Conservation (phyloP, 2,888 invertebrate species). For the Netelia inedita region DNA sequence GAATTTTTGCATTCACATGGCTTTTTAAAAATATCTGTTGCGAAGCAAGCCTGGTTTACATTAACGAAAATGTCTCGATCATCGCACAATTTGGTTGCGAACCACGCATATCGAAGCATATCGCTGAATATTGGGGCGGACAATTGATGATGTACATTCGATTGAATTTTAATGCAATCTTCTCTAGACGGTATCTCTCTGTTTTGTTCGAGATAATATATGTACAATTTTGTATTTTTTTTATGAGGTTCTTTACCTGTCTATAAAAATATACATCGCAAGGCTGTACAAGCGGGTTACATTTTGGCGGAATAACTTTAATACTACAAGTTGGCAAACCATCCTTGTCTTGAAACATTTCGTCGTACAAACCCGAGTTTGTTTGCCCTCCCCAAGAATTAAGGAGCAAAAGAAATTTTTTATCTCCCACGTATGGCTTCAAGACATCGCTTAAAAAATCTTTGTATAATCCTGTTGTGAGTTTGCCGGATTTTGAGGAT, state of each 20-base stretch:
- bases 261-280: conserved; percentile 69
- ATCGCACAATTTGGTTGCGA: not conserved
- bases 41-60: not conserved
- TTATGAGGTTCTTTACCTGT: conserved; percentile 67
- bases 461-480: conserved; percentile 61
- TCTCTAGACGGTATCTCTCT: not conserved
- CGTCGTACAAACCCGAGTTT: conserved; percentile 57
- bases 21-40: too few species aligned
- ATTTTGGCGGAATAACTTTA: conserved; percentile 70
- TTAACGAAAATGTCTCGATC: not conserved
- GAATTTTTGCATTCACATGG: not conserved
- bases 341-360: conserved; percentile 62
- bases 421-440: conserved; percentile 54
- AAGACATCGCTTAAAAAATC: conserved; percentile 29
- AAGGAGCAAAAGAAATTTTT: conserved; percentile 62
- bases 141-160: not conserved
- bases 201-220: not conserved
- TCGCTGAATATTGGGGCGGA: not conserved
- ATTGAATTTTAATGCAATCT: not conserved
- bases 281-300: conserved; percentile 64
- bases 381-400: conserved; percentile 68
- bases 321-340: conserved; percentile 57
- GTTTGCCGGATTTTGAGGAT: conserved; percentile 67
- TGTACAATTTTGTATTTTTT: conserved; percentile 16
- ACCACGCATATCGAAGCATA: conserved; percentile 1